Percentiles rank a stretch among this genome's conserved stretches.
Evolutionary conservation across 1,140 invertebrate genomes (phyloP).

Genomic region (Papilio aristodemus): DNA sequence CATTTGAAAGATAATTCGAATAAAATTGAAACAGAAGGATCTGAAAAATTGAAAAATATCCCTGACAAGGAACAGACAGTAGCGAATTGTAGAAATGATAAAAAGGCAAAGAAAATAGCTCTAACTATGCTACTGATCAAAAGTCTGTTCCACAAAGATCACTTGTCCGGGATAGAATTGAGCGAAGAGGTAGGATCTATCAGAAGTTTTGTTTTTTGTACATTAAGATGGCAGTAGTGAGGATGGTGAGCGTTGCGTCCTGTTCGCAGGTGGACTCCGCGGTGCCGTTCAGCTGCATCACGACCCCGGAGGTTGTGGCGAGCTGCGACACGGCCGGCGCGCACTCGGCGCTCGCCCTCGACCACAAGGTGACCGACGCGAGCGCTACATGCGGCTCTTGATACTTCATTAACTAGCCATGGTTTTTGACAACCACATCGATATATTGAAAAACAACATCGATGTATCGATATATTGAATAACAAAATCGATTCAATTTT

Average conservation of each 20-base stretch:
- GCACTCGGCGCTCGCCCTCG: slow-evolving; percentile 57
- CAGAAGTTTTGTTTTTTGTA: neutral
- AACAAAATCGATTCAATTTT: too few species aligned
- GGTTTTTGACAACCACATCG: too few species aligned
- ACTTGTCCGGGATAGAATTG: slow-evolving; percentile 38
- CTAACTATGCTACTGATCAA: slow-evolving; percentile 59
- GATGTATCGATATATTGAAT: neutral
- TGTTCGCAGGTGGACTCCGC: slow-evolving; percentile 69
- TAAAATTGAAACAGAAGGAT: neutral
- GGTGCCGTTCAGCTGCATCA: slow-evolving; percentile 77
- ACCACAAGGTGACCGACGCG: slow-evolving; percentile 60
- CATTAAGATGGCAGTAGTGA: neutral
- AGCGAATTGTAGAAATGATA: slow-evolving; percentile 8
- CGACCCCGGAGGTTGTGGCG: slow-evolving; percentile 71
- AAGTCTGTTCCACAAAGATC: slow-evolving; percentile 47
- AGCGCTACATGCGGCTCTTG: neutral
- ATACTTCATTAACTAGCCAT: neutral
- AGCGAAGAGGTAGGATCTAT: slow-evolving; percentile 58
- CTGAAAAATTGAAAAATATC: neutral
- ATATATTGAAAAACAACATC: neutral
- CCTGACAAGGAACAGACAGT: slow-evolving; percentile 1
- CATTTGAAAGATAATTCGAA: slow-evolving; percentile 1
- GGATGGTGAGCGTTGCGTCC: neutral
- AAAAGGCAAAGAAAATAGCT: slow-evolving; percentile 48
- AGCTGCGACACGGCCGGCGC: slow-evolving; percentile 67